Percentiles rank a stretch among this genome's conserved stretches.
Evolutionary conservation across 2,797 vertebrate species (phyloP).

Genomic region (Malacoctenus gilli): DNA sequence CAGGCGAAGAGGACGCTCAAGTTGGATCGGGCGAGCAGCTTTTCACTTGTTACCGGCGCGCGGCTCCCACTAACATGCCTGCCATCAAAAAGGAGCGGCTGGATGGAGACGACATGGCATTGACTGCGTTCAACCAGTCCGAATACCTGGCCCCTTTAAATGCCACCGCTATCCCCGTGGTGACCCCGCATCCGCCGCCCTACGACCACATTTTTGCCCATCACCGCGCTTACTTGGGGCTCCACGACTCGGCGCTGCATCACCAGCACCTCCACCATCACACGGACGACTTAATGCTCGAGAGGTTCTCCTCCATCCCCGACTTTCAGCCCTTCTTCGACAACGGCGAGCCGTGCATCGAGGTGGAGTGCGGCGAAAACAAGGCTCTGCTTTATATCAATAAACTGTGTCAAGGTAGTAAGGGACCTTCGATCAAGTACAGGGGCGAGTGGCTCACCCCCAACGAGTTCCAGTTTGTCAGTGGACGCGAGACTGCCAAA

Average conservation of each 20-base stretch:
- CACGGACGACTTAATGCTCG: conserved; percentile 91
- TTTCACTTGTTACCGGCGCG: conserved; percentile 80
- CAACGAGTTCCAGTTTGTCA: conserved; percentile 99
- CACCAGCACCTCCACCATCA: conserved; percentile 87
- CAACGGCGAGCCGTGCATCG: conserved; percentile 96
- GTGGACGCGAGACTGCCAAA: conserved; percentile 97
- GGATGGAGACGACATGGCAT: conserved; percentile 93
- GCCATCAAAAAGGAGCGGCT: conserved; percentile 96
- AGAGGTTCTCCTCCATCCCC: conserved; percentile 91
- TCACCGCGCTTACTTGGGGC: conserved; percentile 90
- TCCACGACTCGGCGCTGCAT: conserved; percentile 84
- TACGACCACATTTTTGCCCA: conserved; percentile 91
- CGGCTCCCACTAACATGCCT: conserved; percentile 87
- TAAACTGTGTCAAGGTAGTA: conserved; percentile 97
- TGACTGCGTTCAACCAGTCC: conserved; percentile 91
- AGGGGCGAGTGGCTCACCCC: conserved; percentile 97
- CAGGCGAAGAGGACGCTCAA: conserved; percentile 78
- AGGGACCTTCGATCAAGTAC: conserved; percentile 97
- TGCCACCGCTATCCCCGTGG: conserved; percentile 88
- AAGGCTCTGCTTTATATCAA: conserved; percentile 96
- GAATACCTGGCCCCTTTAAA: conserved; percentile 93
- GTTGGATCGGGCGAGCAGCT: conserved; percentile 77
- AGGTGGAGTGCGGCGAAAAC: conserved; percentile 98
- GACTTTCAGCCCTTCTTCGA: conserved; percentile 97
- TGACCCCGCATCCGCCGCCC: conserved; percentile 89